Evolutionary conservation across 2,113 vertebrate species (phyloP), one percentile per base, ranked within the genome.

Genomic region (Ascaphus truei): DNA sequence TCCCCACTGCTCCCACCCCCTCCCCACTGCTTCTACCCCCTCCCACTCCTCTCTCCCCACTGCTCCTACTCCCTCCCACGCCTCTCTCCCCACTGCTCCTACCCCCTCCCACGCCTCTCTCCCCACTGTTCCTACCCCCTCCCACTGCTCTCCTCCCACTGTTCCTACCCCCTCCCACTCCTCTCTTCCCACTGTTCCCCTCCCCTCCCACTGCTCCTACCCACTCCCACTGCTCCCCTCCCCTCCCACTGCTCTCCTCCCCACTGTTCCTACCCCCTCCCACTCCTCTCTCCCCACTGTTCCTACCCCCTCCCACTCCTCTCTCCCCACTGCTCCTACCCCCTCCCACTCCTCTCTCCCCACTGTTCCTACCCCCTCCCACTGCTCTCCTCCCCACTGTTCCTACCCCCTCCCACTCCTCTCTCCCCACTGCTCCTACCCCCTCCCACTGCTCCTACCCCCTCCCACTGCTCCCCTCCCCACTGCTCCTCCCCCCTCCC

Each of bases 261-360:
- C 3, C 18, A 8, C 3, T n/a, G 1, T 18, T 16, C 16, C 2
- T 18, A n/a, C 22, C 7, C 15, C 33, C 16, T 34, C 5, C 31
- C 6, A n/a, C 0, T 13, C 16, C 1, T 5, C 26, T 7, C 1
- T 8, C 11, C 0, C 1, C 1, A 0, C 1, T 0, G 3, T 15
- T 5, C 2, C 1, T 2, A n/a, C n/a, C 20, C 1, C 3, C 5
- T 8, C 1, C 5, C 43, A 2, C 5, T 3, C 3, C 2, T 1
- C 2, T n/a, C n/a, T n/a, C n/a, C n/a, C n/a, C n/a, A n/a, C n/a
- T n/a, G 22, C 20, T 34, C 33, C 22, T 12, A 5, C 27, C 9
- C 8, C 1, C 7, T 13, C 18, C 12, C 1, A 6, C 36, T n/a
- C 10, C 15, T 6, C 5, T 10, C 6, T 18, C 11, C 3, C 3